Percentiles rank a stretch among this genome's conserved stretches.
phyloP scores from a whole-genome alignment of 2,888 invertebrate genomes.

The Hoplodrina blanda region DNA sequence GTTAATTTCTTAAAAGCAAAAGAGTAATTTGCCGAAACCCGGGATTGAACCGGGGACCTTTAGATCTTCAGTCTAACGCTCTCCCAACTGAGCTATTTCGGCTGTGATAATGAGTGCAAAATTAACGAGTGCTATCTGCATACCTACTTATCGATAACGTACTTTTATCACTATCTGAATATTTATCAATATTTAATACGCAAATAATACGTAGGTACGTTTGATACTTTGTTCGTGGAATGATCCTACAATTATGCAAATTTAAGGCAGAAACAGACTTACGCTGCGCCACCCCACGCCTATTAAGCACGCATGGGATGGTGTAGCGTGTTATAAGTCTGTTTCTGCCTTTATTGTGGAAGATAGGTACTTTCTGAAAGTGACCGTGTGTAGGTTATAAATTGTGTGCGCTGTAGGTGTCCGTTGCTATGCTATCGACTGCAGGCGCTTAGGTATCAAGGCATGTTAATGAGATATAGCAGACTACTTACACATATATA shows the following conservation, averaged over 20 bases:
- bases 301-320: too few relatives aligned
- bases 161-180: background rate
- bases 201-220: too few relatives aligned
- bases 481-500: too few relatives aligned
- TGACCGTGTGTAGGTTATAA: too few relatives aligned
- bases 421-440: constrained; percentile 6
- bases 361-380: too few relatives aligned
- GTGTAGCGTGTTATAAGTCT: too few relatives aligned
- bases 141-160: background rate
- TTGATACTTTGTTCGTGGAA: too few relatives aligned
- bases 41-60: constrained; percentile 81
- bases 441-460: constrained; percentile 14
- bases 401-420: background rate
- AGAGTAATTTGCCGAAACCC: constrained; percentile 72
- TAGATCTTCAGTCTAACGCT: constrained; percentile 82
- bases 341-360: too few relatives aligned
- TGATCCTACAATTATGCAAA: too few relatives aligned
- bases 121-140: constrained; percentile 6
- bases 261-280: too few relatives aligned
- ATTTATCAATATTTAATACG: background rate
- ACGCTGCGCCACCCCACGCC: too few relatives aligned
- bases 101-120: constrained; percentile 37
- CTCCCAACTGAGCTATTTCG: constrained; percentile 87
- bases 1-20: constrained; percentile 1
- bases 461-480: background rate